Evolutionary conservation across 2,888 invertebrate genomes (phyloP).

Genomic region (Spilosoma lubricipeda): DNA sequence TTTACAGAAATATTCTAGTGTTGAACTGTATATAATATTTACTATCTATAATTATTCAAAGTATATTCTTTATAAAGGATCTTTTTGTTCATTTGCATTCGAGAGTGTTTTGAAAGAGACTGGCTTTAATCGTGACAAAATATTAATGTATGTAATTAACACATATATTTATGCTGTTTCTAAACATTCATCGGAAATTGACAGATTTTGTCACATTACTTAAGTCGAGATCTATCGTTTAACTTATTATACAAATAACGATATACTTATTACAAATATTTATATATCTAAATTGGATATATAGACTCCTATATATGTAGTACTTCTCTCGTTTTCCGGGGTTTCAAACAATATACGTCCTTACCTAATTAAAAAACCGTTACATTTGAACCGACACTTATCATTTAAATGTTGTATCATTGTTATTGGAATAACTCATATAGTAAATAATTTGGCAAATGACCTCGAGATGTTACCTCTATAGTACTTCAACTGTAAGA

Average conservation of each 20-base stretch:
- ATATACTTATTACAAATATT: background rate
- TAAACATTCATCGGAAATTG: background rate
- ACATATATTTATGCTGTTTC: background rate
- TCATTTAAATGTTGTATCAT: background rate
- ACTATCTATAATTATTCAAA: background rate
- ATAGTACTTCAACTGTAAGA: background rate
- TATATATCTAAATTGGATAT: background rate
- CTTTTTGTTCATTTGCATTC: background rate
- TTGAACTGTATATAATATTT: conserved; percentile 1
- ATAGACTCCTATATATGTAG: background rate
- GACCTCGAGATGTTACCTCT: background rate
- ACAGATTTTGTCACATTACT: background rate
- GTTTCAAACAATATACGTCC: background rate
- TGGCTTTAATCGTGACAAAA: background rate
- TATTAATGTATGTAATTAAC: background rate
- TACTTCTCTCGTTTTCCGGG: background rate
- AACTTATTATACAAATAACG: background rate
- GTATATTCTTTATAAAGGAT: no score
- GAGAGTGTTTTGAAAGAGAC: background rate
- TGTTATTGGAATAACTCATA: background rate
- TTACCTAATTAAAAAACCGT: background rate
- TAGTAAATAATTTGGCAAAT: background rate
- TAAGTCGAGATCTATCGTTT: background rate
- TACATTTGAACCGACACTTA: background rate
- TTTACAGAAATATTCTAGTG: conserved; percentile 20